Evolutionary conservation across 2,113 vertebrate species (phyloP).

Genomic region (Sciurus niger): DNA sequence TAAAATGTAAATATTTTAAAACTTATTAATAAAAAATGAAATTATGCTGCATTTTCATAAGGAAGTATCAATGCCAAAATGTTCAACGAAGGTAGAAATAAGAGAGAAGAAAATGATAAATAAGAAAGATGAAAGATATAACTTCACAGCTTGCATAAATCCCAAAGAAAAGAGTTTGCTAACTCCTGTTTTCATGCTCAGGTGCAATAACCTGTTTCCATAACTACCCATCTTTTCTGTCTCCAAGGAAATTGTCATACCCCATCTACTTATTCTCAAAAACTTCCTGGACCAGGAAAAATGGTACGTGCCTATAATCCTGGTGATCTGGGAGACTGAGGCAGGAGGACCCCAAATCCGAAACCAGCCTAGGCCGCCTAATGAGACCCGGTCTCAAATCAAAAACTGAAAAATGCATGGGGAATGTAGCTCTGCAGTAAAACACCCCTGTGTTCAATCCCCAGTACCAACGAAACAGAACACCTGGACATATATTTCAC

Average conservation of each 20-base stretch:
- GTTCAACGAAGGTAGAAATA: constrained; percentile 43
- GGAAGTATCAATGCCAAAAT: constrained; percentile 23
- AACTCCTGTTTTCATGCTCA: neutral
- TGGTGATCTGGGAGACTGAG: too few species aligned
- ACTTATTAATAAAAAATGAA: constrained; percentile 32
- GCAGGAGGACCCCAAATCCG: too few species aligned
- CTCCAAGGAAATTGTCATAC: constrained; percentile 9
- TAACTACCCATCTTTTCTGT: neutral
- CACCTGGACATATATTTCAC: neutral
- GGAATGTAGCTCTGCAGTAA: too few species aligned
- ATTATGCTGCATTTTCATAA: constrained; percentile 17
- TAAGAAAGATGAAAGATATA: constrained; percentile 30
- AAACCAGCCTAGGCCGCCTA: too few species aligned
- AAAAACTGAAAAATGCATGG: too few species aligned
- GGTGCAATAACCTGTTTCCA: neutral
- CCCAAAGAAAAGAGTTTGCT: neutral
- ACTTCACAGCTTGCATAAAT: neutral
- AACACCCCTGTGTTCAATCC: too few species aligned
- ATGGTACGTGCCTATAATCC: too few species aligned
- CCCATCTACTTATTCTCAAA: neutral
- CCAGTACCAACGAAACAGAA: neutral
- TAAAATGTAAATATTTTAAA: constrained; percentile 26
- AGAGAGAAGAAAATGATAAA: constrained; percentile 23
- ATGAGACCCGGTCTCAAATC: too few species aligned
- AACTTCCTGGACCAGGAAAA: neutral